Base-by-base conservation (phyloP, 2,113 vertebrate genomes). In the Melospiza melodia region DNA sequence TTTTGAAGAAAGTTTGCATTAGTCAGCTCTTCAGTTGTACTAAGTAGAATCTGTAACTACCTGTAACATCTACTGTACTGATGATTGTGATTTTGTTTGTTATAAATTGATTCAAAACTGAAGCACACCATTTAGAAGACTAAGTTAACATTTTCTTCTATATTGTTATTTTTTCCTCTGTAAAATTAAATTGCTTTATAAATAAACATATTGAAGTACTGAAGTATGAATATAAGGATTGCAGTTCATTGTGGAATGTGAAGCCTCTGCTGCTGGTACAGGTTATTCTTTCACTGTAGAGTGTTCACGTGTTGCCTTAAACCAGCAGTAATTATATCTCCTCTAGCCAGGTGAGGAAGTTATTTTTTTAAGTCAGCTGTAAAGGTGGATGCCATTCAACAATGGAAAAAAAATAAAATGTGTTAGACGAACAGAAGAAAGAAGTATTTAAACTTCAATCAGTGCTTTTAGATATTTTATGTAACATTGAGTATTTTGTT, bases 141-240 rank as follows among this genome's bases (percentile, higher is more conserved):
- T 87, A 67, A 81, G 41, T 55, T 51, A 68, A 35, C 84, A 15
- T 93, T 92, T 92, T 95, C 76, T 81, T 69, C 84, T 72, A 44
- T 93, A 52, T 52, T 93, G 48, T 89, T 87, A 52, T 72, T 82
- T 81, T 87, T 96, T 93, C 82, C 79, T 89, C 33, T 94, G 72
- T 81, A 82, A 92, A 82, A 93, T 91, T 93, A 94, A 59, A 88
- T 96, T 28, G 84, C 67, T 97, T 97, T 95, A 82, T 97, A 41
- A 79, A 93, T 95, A 96, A 96, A 87, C 27, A 11, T 76, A 94
- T 39, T 93, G 77, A 94, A 91, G 46, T 93, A 93, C 69, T 91
- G 77, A 91, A 91, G 35, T 93, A 65, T 72, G 75, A 85, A 37
- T 62, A 28, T 41, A 73, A 93, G 71, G 23, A 75, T 54, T 83